A percentile compares a stretch with the other conserved stretches of the same genome.
Conservation (phyloP, 2,888 invertebrate species). For the Dinocampus coccinellae region DNA sequence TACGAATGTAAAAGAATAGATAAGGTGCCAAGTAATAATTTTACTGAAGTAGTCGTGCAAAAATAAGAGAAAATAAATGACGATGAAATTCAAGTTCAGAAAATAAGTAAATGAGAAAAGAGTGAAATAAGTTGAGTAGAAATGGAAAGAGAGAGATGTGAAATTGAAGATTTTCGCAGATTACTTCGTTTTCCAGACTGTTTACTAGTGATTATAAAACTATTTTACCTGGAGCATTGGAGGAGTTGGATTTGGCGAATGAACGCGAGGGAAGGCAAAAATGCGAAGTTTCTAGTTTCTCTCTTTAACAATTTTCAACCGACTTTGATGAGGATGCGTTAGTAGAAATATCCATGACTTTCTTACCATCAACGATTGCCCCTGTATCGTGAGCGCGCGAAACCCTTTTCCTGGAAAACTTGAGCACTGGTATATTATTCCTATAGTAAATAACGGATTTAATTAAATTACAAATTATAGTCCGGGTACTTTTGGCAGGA, state of each 20-base stretch:
- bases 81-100: neutral
- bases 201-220: constrained; percentile 51
- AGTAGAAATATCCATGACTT: neutral
- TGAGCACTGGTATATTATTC: constrained; percentile 35
- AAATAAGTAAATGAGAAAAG: constrained; percentile 15
- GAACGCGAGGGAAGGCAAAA: constrained; percentile 2
- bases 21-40: neutral
- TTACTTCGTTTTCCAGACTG: constrained; percentile 47
- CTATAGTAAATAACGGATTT: constrained; percentile 53
- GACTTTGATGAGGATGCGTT: neutral
- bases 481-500: constrained; percentile 32
- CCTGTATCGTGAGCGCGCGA: constrained; percentile 6
- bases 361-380: neutral
- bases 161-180: constrained; percentile 37
- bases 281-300: constrained; percentile 21
- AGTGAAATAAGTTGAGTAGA: neutral
- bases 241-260: neutral
- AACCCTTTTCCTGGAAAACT: constrained; percentile 24
- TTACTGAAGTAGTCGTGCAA: neutral
- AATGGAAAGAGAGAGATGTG: too few species aligned
- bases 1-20: neutral
- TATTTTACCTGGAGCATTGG: constrained; percentile 44
- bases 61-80: neutral
- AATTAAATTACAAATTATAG: constrained; percentile 56
- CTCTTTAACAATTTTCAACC: constrained; percentile 18